These are phyloP conservation scores for Orcinus orca DNA, from an alignment of 2,113 vertebrate species.

Conservation along the genomic window DNA sequence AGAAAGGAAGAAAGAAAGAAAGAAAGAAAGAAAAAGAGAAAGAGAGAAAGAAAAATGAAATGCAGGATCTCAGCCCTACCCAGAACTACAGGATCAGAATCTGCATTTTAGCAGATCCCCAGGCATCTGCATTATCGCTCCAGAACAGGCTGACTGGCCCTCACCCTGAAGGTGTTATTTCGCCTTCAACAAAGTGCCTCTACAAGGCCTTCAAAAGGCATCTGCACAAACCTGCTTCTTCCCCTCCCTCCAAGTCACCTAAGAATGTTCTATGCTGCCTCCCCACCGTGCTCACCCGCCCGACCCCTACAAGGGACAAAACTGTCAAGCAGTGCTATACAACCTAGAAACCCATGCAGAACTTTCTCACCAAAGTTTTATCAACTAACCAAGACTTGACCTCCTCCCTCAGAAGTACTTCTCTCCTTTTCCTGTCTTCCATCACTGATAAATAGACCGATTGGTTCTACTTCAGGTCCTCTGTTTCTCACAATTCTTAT, in stretches of 20 bases:
- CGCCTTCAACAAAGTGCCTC: neutral
- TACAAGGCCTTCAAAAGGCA: neutral
- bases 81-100: neutral
- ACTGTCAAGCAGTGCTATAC: neutral
- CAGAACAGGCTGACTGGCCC: neutral
- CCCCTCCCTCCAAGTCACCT: neutral
- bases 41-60: fast-evolving
- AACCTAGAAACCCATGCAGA: neutral
- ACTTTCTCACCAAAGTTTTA: neutral
- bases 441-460: fast-evolving
- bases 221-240: neutral
- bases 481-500: neutral
- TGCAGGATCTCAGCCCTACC: neutral
- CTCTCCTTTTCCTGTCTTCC: neutral
- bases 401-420: neutral
- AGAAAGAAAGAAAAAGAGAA: fast-evolving
- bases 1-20: no score
- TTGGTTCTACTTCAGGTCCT: neutral
- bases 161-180: neutral
- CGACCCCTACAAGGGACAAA: neutral
- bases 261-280: neutral
- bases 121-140: neutral
- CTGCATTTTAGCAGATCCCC: neutral
- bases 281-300: no score
- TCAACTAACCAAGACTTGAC: no score